Evolutionary conservation across 2,888 invertebrate species (phyloP).

Genomic region (Saturnia japonica): DNA sequence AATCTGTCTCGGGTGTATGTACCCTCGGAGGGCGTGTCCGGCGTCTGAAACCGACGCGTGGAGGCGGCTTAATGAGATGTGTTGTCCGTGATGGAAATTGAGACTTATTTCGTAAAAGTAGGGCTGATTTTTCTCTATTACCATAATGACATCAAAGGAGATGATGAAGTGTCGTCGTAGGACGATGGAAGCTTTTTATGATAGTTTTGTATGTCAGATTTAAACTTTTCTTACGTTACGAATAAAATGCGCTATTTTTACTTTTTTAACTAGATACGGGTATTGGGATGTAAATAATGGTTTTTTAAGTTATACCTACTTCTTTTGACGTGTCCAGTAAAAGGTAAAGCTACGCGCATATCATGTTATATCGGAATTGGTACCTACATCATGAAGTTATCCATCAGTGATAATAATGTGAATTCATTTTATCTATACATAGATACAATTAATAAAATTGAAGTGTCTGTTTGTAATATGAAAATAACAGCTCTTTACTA

Average conservation of each 20-base stretch:
- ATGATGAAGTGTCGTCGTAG: slow-evolving; percentile 23
- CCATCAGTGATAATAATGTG: no score
- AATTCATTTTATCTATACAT: no score
- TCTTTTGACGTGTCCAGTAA: no score
- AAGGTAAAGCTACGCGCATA: no score
- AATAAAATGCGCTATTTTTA: not conserved
- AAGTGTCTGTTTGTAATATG: no score
- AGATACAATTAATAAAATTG: no score
- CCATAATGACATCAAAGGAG: slow-evolving; percentile 22
- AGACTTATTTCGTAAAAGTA: slow-evolving; percentile 45
- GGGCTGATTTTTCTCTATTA: slow-evolving; percentile 31
- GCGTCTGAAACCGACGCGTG: slow-evolving; percentile 46
- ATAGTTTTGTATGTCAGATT: slow-evolving; percentile 8
- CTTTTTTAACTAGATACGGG: not conserved
- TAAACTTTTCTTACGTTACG: not conserved
- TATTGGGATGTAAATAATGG: not conserved
- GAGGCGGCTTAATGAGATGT: slow-evolving; percentile 57
- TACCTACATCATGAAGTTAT: no score
- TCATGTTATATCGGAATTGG: no score
- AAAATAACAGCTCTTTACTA: no score
- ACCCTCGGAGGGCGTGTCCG: slow-evolving; percentile 47
- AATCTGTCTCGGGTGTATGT: slow-evolving; percentile 37
- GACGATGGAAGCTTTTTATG: slow-evolving; percentile 15
- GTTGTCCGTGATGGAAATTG: slow-evolving; percentile 35
- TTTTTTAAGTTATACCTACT: no score